These are phyloP conservation scores for Eulemur albifrons DNA, from an alignment of 2,797 vertebrate species.

Conservation along the genomic window DNA sequence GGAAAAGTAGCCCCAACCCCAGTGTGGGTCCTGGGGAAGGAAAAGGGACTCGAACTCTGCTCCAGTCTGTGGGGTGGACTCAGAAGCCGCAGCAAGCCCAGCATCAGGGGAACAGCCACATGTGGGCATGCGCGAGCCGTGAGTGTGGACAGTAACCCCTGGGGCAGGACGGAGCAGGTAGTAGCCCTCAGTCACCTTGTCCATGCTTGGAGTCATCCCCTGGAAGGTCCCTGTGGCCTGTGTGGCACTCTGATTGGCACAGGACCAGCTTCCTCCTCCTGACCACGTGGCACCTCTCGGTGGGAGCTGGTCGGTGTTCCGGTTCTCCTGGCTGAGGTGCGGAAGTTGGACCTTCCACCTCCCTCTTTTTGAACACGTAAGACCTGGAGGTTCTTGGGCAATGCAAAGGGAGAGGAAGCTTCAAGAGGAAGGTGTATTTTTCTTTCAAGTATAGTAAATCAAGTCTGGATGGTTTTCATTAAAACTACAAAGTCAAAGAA, in stretches of 20 bases:
- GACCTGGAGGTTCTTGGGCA: background rate
- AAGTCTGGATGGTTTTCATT: background rate
- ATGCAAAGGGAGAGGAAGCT: background rate
- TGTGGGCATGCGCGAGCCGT: accelerated
- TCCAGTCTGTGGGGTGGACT: background rate
- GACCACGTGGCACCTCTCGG: background rate
- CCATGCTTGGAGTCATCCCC: background rate
- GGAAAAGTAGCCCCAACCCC: background rate
- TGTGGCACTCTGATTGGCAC: background rate
- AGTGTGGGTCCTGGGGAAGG: background rate
- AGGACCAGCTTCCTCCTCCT: background rate
- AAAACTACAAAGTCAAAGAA: background rate
- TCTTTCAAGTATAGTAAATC: background rate
- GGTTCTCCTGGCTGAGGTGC: background rate
- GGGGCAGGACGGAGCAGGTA: background rate
- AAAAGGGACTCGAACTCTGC: background rate
- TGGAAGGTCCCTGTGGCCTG: background rate
- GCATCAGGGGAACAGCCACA: accelerated
- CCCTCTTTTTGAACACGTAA: background rate
- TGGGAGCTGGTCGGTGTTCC: background rate
- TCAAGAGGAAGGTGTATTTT: background rate
- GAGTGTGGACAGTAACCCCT: accelerated
- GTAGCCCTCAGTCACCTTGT: background rate
- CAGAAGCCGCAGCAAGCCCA: background rate
- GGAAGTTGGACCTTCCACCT: background rate